phyloP scores from a whole-genome alignment of 2,797 vertebrate species.

The Sebastes hopkinsi region DNA sequence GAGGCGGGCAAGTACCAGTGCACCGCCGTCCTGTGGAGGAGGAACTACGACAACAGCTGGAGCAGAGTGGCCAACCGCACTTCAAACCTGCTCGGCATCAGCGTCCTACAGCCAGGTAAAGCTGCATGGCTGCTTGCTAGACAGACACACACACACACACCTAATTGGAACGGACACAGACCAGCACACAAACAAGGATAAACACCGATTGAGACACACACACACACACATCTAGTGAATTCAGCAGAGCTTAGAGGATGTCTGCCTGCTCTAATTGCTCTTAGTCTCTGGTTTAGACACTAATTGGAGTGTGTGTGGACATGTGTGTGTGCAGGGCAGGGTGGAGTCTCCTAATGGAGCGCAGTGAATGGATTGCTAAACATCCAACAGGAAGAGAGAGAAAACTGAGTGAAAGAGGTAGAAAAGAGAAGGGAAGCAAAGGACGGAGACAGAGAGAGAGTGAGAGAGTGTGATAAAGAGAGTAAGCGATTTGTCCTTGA shows the following conservation, averaged over 20 bases:
- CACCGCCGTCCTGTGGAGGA: conserved; percentile 91
- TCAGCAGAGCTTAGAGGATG: conserved; percentile 63
- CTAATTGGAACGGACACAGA: conserved; percentile 50
- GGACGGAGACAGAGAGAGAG: conserved; percentile 21
- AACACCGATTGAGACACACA: conserved; percentile 28
- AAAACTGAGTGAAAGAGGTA: conserved; percentile 48
- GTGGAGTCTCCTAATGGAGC: conserved; percentile 75
- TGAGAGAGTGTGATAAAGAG: conserved; percentile 61
- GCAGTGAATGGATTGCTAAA: conserved; percentile 70
- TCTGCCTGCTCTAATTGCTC: conserved; percentile 73
- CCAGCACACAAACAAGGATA: conserved; percentile 38
- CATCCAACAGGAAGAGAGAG: conserved; percentile 64
- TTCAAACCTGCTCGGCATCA: conserved; percentile 96
- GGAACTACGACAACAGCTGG: conserved; percentile 92
- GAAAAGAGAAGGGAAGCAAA: conserved; percentile 21
- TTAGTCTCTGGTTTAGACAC: conserved; percentile 71
- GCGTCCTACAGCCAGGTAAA: conserved; percentile 92
- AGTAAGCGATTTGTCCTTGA: conserved; percentile 71
- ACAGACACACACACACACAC: conserved; percentile 32
- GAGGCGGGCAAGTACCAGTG: conserved; percentile 98
- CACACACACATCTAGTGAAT: conserved; percentile 32
- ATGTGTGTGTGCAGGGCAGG: conserved; percentile 27
- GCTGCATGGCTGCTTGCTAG: conserved; percentile 20
- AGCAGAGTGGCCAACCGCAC: conserved; percentile 90
- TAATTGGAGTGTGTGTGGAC: conserved; percentile 67